These are phyloP conservation scores for Phengaris arion DNA, from an alignment of 2,888 invertebrate species.

Conservation along the genomic window DNA sequence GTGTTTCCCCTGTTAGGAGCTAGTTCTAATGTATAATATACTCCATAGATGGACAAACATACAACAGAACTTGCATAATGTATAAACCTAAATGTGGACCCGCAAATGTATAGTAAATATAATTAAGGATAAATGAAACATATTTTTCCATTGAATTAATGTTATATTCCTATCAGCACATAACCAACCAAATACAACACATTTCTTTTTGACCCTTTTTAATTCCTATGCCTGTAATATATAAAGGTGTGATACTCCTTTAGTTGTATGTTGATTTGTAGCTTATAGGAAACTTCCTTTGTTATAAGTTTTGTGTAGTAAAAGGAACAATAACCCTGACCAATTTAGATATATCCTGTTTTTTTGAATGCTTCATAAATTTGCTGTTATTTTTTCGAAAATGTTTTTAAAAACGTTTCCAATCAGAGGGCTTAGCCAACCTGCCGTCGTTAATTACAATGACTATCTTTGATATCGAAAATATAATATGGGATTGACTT, in stretches of 20 bases:
- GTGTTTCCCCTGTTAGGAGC: constrained; percentile 2
- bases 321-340: constrained; percentile 35
- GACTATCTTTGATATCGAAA: too few species aligned
- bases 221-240: constrained; percentile 24
- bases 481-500: too few species aligned
- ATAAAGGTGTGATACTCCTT: constrained; percentile 32
- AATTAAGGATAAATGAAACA: constrained; percentile 61
- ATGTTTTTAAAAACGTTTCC: neutral
- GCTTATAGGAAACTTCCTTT: constrained; percentile 20
- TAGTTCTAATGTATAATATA: constrained; percentile 20
- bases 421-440: too few species aligned
- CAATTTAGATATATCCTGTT: constrained; percentile 30
- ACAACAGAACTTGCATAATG: constrained; percentile 17
- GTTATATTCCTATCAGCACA: constrained; percentile 45
- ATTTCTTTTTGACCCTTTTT: constrained; percentile 23
- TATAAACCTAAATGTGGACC: constrained; percentile 23
- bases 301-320: constrained; percentile 27
- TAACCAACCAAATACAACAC: constrained; percentile 42
- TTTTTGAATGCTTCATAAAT: neutral
- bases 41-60: constrained; percentile 20
- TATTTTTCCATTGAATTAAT: constrained; percentile 69
- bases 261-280: constrained; percentile 17
- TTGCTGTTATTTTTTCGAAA: neutral
- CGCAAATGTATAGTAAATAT: constrained; percentile 30
- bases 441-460: too few species aligned